Percentiles rank a stretch among this genome's conserved stretches.
Conservation (phyloP, 2,113 vertebrate species). For the Nycticorax nycticorax region DNA sequence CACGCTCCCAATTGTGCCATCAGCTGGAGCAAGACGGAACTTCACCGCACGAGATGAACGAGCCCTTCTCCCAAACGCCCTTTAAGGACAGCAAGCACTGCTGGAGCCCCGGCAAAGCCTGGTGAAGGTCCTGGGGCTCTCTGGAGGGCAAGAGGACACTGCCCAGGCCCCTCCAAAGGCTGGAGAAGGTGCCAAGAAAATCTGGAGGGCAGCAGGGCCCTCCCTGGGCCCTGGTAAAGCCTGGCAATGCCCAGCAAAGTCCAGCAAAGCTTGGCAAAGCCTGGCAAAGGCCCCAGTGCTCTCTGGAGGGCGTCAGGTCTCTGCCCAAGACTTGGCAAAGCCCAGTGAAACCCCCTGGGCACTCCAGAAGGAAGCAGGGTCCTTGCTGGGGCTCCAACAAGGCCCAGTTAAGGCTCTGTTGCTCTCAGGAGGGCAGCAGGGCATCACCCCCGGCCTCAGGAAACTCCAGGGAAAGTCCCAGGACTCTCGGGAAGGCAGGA, state of each 20-base stretch:
- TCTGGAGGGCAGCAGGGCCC: not conserved
- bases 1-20: not conserved
- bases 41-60: rapidly evolving
- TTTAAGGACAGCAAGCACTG: not conserved
- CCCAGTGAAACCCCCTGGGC: not conserved
- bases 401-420: too few species aligned
- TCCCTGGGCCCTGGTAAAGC: not conserved
- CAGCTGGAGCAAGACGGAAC: not conserved
- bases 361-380: not conserved
- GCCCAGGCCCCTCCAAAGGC: not conserved
- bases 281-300: not conserved
- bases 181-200: not conserved
- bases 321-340: not conserved
- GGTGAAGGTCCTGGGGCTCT: rapidly evolving
- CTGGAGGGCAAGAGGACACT: not conserved
- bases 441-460: too few species aligned
- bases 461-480: not conserved
- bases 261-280: not conserved
- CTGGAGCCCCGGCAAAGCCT: not conserved
- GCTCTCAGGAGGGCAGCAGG: too few species aligned
- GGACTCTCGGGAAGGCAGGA: not conserved
- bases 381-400: too few species aligned
- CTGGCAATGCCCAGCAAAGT: not conserved
- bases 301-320: not conserved
- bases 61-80: not conserved